Evolutionary conservation across 2,888 invertebrate species (phyloP), one percentile per base, ranked within the genome.

Genomic region (Acrocera orbiculus): DNA sequence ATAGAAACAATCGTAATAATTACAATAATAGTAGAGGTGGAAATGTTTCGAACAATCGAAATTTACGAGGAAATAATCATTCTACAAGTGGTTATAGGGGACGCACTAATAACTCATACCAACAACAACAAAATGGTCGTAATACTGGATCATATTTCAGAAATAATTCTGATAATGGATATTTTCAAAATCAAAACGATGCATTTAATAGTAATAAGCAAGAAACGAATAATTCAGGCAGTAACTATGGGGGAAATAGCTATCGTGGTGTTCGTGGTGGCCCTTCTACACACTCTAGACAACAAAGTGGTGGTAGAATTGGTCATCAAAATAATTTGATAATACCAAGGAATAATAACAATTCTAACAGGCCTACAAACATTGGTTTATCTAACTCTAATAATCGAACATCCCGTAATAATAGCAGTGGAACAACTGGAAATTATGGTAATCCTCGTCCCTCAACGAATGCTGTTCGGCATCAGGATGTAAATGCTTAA

Each of bases 281-380:
- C n/a, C 20, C 30, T 14, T 26, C 25, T 25, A 17, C 29, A 9
- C 16, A 25, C 11, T 34, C 41, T 19, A 39, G 36, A 5, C 47
- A 46, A 22, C 44, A 48, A 31, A 46, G 45, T 33, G 47, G 45
- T 9, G 40, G 39, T 35, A 43, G 38, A 16, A 45, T 44, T 32
- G 48, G 43, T 44, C 33, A 47, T 16, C n/a, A n/a, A n/a, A n/a
- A n/a, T n/a, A n/a, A n/a, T n/a, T n/a, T n/a, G n/a, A n/a, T n/a
- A n/a, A n/a, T n/a, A n/a, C n/a, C n/a, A n/a, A n/a, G n/a, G n/a
- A n/a, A n/a, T n/a, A n/a, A n/a, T n/a, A n/a, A n/a, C n/a, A n/a
- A 48, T 31, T 53, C 53, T 35, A 51, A 55, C 4, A 50, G 56
- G 31, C 47, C 52, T 37, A 53, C 55, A 11, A 47, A 46, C 13